Conservation (phyloP, 2,797 vertebrate species). For the Coregonus suidteri region DNA sequence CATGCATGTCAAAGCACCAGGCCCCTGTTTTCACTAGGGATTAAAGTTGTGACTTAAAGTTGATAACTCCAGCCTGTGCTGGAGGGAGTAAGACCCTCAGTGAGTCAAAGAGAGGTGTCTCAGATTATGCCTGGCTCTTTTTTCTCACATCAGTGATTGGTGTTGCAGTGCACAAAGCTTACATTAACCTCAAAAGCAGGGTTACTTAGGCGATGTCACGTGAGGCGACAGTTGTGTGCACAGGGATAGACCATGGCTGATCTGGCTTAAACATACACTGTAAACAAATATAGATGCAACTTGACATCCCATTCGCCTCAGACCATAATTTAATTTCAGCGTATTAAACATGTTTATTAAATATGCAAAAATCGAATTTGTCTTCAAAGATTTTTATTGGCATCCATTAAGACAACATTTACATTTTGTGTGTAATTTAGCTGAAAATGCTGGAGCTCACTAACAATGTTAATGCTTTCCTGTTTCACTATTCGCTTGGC, state of each 20-base stretch:
- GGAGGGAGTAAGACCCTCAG: neutral
- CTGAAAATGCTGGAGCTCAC: neutral
- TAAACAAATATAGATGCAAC: slow-evolving; percentile 44
- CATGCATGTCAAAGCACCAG: neutral
- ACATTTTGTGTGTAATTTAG: too few species aligned
- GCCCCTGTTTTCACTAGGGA: slow-evolving; percentile 29
- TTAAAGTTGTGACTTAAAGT: slow-evolving; percentile 10
- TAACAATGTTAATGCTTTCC: too few species aligned
- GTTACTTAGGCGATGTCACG: slow-evolving; percentile 17
- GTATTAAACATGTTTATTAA: too few species aligned
- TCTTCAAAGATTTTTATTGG: too few species aligned
- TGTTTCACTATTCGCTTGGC: slow-evolving; percentile 38
- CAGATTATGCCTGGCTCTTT: slow-evolving; percentile 36
- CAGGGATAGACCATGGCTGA: slow-evolving; percentile 36
- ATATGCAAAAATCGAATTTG: too few species aligned
- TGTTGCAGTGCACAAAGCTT: neutral
- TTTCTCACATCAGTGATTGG: too few species aligned
- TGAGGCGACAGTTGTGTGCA: slow-evolving; percentile 25
- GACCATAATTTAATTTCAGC: too few species aligned
- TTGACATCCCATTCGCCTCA: slow-evolving; percentile 22
- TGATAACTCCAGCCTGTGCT: slow-evolving; percentile 3
- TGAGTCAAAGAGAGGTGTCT: slow-evolving; percentile 39
- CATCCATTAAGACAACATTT: neutral
- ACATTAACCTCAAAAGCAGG: neutral
- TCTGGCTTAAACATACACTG: slow-evolving; percentile 27